Percentiles rank a stretch among this genome's conserved stretches.
These are phyloP conservation scores for Gastrophryne carolinensis DNA, from an alignment of 2,797 vertebrate genomes.

Conservation along the genomic window DNA sequence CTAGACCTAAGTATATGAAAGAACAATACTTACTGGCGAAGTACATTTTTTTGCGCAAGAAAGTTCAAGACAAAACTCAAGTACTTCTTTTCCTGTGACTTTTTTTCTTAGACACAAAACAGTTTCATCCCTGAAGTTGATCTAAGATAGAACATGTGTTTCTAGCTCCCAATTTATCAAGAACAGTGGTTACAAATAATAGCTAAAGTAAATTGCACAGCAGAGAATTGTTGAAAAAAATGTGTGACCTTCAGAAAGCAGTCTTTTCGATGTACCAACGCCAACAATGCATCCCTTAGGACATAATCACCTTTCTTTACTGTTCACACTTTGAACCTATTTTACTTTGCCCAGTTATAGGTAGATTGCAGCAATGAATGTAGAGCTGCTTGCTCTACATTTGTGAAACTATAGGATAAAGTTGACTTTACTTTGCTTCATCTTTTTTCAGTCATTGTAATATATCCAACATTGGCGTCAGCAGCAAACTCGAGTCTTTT, in stretches of 20 bases:
- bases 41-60: slow-evolving; percentile 32
- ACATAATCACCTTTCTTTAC: slow-evolving; percentile 50
- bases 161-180: slow-evolving; percentile 43
- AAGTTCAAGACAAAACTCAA: slow-evolving; percentile 32
- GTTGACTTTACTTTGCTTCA: background rate
- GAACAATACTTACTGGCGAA: too few relatives aligned
- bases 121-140: slow-evolving; percentile 43
- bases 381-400: slow-evolving; percentile 2
- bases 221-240: slow-evolving; percentile 50
- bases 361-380: slow-evolving; percentile 21
- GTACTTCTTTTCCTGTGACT: slow-evolving; percentile 25
- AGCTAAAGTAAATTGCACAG: slow-evolving; percentile 50
- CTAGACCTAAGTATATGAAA: too few relatives aligned
- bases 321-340: slow-evolving; percentile 41
- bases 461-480: too few relatives aligned
- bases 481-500: too few relatives aligned
- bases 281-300: slow-evolving; percentile 50
- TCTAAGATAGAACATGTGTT: slow-evolving; percentile 49
- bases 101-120: slow-evolving; percentile 44
- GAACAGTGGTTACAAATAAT: slow-evolving; percentile 51
- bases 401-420: background rate
- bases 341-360: slow-evolving; percentile 35
- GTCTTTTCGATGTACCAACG: slow-evolving; percentile 39
- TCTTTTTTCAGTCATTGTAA: background rate
- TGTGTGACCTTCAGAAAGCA: slow-evolving; percentile 46